Percentiles rank a stretch among this genome's conserved stretches.
phyloP scores from a whole-genome alignment of 2,113 vertebrate species.

The Rostratula benghalensis region DNA sequence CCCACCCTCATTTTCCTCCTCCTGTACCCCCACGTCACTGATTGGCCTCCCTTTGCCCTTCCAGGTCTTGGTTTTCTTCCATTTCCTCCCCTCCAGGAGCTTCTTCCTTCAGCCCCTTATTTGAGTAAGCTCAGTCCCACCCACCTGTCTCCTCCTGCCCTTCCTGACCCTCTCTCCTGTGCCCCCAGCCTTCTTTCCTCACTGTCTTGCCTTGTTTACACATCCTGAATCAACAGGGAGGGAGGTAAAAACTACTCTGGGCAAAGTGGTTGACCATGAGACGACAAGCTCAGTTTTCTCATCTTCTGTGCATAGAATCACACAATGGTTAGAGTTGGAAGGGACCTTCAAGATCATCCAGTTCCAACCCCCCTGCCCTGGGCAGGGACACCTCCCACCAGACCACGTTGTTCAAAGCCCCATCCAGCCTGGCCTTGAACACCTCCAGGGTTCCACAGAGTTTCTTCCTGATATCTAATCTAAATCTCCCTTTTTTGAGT shows the following conservation, averaged over 20 bases:
- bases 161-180: neutral
- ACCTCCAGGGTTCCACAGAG: too few species aligned
- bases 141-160: neutral
- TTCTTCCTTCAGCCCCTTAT: neutral
- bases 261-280: neutral
- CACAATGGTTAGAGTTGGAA: too few species aligned
- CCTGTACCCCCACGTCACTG: fast-evolving
- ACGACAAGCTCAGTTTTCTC: neutral
- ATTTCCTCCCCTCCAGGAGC: neutral
- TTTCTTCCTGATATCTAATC: too few species aligned
- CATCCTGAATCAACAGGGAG: neutral
- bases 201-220: neutral
- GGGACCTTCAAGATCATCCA: too few species aligned
- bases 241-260: neutral
- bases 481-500: too few species aligned
- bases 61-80: neutral
- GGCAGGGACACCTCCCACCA: too few species aligned
- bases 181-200: neutral
- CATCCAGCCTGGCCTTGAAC: too few species aligned
- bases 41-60: neutral
- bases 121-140: neutral
- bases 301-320: neutral
- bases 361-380: too few species aligned
- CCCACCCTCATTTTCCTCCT: neutral
- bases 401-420: too few species aligned